phyloP scores from a whole-genome alignment of 1,140 invertebrate genomes.

The Lysiphlebus fabarum region DNA sequence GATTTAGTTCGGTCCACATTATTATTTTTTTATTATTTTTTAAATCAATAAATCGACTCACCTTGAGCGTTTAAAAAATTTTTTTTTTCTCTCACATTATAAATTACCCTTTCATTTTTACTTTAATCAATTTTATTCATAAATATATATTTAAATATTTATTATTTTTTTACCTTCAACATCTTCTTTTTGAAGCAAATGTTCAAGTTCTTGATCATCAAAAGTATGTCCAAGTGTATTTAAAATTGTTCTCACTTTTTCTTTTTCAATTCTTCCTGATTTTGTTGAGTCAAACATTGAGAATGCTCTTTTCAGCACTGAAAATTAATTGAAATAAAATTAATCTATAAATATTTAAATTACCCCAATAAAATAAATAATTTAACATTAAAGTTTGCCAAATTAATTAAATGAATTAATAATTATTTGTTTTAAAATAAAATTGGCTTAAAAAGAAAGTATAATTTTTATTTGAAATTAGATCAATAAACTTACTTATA shows the following conservation, averaged over 20 bases:
- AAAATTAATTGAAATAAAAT: slow-evolving; percentile 20
- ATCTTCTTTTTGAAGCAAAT: slow-evolving; percentile 66
- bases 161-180: slow-evolving; percentile 58
- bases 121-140: neutral
- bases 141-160: neutral
- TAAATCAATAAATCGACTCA: slow-evolving; percentile 8
- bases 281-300: slow-evolving; percentile 76
- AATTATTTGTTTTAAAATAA: slow-evolving; percentile 21
- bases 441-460: slow-evolving; percentile 17
- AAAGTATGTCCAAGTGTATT: slow-evolving; percentile 72
- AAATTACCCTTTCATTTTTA: slow-evolving; percentile 3
- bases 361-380: slow-evolving; percentile 9
- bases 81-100: slow-evolving; percentile 3
- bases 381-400: slow-evolving; percentile 18
- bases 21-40: neutral
- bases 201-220: slow-evolving; percentile 68
- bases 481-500: slow-evolving; percentile 55
- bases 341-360: neutral
- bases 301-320: slow-evolving; percentile 70
- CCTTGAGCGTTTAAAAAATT: no score
- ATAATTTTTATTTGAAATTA: slow-evolving; percentile 6
- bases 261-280: slow-evolving; percentile 69
- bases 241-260: slow-evolving; percentile 72
- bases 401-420: slow-evolving; percentile 24
- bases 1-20: neutral